Base-by-base conservation (phyloP, 2,113 vertebrate species). In the Leptobrachium leishanense region DNA sequence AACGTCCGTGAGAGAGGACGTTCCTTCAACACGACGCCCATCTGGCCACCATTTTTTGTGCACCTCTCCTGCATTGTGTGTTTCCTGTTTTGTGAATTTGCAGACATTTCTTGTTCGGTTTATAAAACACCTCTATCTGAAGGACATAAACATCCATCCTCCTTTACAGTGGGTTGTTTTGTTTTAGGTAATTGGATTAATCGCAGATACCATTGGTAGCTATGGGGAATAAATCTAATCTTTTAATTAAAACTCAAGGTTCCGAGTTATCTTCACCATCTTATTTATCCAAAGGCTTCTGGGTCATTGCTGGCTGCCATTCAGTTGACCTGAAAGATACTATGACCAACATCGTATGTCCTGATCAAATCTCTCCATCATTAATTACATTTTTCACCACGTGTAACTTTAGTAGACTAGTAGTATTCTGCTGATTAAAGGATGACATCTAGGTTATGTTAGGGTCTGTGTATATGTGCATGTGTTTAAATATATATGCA, bases 151-250 rank as follows among this genome's bases (percentile, higher is more conserved):
- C 42, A 40, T 66, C 43, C 64, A 62, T 63, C 77, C 62, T 62
- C 55, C 31, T 13, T 13, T 43, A 62, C 53, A 43, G 2, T 68
- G 78, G 44, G 42, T 74, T 81, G 64, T 68, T 74, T 81, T 81
- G 64, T 74, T 67, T 74, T 68, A 43, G 13, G 72, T 81, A 74
- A 81, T 81, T 81, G 65, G 72, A 81, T 81, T 81, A 81, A 81
- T 81, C 78, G 67, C 64, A 68, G 78, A 81, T 81, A 68, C 20
- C 44, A 53, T 68, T 74, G 66, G 72, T 62, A 67, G 78, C 78
- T 74, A 64, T 62, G 64, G 72, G 78, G 63, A 81, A 68, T 71
- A 74, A 64, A 68, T 81, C 78, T 81, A 81, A 81, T 81, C 78
- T 81, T 81, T 81, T 81, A 81, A 81, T 81, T 81, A 81, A 81